Evolutionary conservation across 30 jellyfish, hydroid and myxozoan genomes (phyloP), one percentile per base, ranked within the genome.

Genomic region (Catostylus mosaicus): DNA sequence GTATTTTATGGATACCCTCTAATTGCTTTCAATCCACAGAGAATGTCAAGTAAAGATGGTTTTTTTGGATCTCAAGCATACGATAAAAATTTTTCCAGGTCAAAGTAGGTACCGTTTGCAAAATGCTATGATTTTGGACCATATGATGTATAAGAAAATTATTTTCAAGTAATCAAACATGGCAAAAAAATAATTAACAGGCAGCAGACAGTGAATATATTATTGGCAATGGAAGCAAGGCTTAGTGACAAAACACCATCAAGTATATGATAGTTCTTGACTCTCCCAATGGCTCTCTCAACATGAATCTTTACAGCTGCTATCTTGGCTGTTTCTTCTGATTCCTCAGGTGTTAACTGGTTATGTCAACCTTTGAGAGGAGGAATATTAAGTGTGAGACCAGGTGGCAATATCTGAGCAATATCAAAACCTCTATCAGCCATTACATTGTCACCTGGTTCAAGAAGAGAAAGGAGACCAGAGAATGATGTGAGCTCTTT

Each of bases 381-480:
- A 31, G 90, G 95, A 24, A 74, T 85, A 77, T 63, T 85, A 10
- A 43, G 84, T 36, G 76, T 73, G 45, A 74, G 80, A 54, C 86
- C 84, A 40, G 83, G 80, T 9, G 89, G 87, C 11, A 65, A 34
- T 30, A 77, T 68, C 30, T 77, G 72, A 10, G 34, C 80, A 19
- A 86, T 75, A 67, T 62, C 95, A 65, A 85, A 85, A 19, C 95
- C 95, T 12, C 79, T 33, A 67, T 85, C 85, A 29, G 95, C 95
- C 90, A 85, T 73, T 1, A 85, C 77, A 31, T 57, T 54, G 70
- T 85, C 95, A 4, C 95, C 90, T 9, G 59, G 78, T 0, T 57
- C 73, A 1, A 75, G 26, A 27, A 61, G 84, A 18, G 22, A 36
- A 14, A 85, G 77, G 30, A 85, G 29, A 32, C 85, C 85, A 54